A percentile compares a stretch with the other conserved stretches of the same genome.
phyloP scores from a whole-genome alignment of 2,113 vertebrate species.

The Bubo scandiacus region DNA sequence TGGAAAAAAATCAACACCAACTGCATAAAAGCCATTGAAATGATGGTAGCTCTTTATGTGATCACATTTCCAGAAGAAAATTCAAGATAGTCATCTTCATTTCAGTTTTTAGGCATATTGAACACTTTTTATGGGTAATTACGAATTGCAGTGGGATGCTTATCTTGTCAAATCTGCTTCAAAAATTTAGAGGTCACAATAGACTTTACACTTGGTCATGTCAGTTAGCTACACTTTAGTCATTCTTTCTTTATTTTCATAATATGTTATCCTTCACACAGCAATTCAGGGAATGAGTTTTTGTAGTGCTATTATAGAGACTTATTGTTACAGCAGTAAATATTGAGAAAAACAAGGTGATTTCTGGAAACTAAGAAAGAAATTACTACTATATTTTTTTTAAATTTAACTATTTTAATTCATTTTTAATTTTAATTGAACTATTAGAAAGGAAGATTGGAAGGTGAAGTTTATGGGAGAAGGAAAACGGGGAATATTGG shows the following conservation, averaged over 20 bases:
- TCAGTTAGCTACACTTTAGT: background rate
- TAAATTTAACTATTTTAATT: too few species aligned
- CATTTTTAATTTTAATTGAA: too few species aligned
- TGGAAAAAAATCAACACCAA: background rate
- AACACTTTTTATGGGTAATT: background rate
- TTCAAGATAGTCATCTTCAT: background rate
- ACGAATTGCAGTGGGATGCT: background rate
- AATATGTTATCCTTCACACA: background rate
- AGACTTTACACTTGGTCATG: background rate
- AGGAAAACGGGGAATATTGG: background rate
- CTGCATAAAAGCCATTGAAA: background rate
- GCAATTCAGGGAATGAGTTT: background rate
- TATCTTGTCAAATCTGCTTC: background rate
- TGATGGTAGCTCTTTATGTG: background rate
- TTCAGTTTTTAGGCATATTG: background rate
- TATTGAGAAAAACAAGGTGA: background rate
- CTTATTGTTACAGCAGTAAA: background rate
- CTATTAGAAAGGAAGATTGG: background rate
- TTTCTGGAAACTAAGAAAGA: background rate
- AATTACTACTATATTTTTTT: background rate
- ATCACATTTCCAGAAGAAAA: background rate
- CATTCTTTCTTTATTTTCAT: background rate
- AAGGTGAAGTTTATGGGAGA: background rate
- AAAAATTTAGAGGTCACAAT: background rate
- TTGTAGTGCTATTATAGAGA: background rate